Evolutionary conservation across 2,797 vertebrate species (phyloP), one percentile per base, ranked within the genome.

Genomic region (Spizella passerina): DNA sequence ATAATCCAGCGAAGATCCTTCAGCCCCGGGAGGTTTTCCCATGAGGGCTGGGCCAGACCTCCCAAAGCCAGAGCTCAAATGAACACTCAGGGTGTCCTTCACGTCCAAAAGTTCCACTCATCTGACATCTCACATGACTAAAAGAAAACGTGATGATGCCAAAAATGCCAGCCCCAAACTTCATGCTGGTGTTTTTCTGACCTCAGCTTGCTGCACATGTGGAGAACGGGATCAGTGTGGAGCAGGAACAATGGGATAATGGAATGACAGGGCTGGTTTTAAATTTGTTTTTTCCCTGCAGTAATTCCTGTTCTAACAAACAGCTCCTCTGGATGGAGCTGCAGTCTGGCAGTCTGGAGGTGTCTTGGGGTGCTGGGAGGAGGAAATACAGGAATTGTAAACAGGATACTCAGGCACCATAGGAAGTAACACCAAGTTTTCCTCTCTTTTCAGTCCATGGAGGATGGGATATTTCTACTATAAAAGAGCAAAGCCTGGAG

Each of bases 141-240:
- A 56, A 82, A 77, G 29, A 50, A 75, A 71, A 77, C 0, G 12
- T 12, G 41, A 29, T 14, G n/a, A 24, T 19, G 36, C 41, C 32
- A 32, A 59, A 82, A 66, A 27, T 1, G 2, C 44, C 52, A 22
- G 50, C 17, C 71, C 41, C 38, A 32, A 69, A 21, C n/a, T 13
- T 17, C 18, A 12, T 1, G 1, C 19, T 29, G 16, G 5, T 41
- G 49, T 53, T 57, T 53, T 78, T 13, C 61, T 88, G 70, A 24
- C 43, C 55, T 86, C 36, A 19, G 3, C 52, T 83, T 44, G 29
- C 43, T 17, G 36, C 29, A 4, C 18, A 8, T 2, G 38, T 7
- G 43, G 56, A 34, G 50, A 65, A 23, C 0, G 2, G 56, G 80
- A 18, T 3, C 1, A 5, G 17, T 3, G 12, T 8, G 34, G 24